These are phyloP conservation scores for Sesia apiformis DNA, from an alignment of 2,888 invertebrate genomes.

Conservation along the genomic window DNA sequence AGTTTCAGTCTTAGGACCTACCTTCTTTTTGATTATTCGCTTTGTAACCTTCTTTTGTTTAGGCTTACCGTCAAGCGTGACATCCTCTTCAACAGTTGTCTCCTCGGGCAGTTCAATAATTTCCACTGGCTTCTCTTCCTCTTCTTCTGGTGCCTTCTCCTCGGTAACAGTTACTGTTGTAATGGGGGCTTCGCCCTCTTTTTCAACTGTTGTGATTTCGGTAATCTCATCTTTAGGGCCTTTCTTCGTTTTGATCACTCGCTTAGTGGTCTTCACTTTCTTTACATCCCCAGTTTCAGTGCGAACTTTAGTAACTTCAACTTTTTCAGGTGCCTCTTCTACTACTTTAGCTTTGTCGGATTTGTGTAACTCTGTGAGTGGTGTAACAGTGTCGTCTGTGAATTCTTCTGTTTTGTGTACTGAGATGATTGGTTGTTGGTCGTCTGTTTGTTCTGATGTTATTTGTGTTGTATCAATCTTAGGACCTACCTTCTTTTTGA, in stretches of 20 bases:
- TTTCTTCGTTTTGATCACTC: slow-evolving; percentile 26
- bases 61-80: slow-evolving; percentile 18
- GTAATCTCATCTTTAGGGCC: slow-evolving; percentile 24
- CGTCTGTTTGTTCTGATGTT: no score
- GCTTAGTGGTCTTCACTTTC: slow-evolving; percentile 32
- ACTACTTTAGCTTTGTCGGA: slow-evolving; percentile 17
- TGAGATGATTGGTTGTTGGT: no score
- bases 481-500: no score
- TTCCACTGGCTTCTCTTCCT: slow-evolving; percentile 12
- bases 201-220: slow-evolving; percentile 25
- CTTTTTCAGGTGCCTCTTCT: slow-evolving; percentile 35
- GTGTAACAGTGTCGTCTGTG: no score
- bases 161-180: slow-evolving; percentile 10
- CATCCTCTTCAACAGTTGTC: slow-evolving; percentile 17
- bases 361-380: no score
- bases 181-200: slow-evolving; percentile 19
- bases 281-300: slow-evolving; percentile 23
- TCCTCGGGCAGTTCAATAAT: slow-evolving; percentile 35
- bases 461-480: no score
- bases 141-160: slow-evolving; percentile 20
- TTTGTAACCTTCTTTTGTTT: slow-evolving; percentile 23
- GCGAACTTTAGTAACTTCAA: slow-evolving; percentile 33
- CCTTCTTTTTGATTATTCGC: slow-evolving; percentile 27
- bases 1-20: slow-evolving; percentile 35
- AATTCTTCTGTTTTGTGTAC: no score